Percentiles rank a stretch among this genome's conserved stretches.
phyloP scores from a whole-genome alignment of 2,113 vertebrate genomes.

The Vanacampus margaritifer region DNA sequence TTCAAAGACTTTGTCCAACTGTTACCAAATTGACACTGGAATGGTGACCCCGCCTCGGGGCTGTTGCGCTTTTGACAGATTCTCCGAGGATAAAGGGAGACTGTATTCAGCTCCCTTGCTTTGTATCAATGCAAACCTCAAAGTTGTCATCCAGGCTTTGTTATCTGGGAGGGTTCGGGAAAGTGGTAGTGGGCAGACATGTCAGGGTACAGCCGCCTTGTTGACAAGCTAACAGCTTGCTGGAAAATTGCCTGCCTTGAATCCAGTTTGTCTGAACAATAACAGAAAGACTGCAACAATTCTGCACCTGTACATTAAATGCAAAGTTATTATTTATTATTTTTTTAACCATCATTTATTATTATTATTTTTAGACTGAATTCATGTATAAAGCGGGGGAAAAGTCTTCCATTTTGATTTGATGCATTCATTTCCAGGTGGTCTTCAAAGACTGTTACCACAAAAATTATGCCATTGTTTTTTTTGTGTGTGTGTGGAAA shows the following conservation, averaged over 20 bases:
- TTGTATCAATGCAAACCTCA: constrained; percentile 4
- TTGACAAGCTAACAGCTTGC: neutral
- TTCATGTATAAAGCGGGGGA: no score
- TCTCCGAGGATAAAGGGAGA: neutral
- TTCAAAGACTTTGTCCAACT: neutral
- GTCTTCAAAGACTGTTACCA: no score
- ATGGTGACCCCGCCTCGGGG: neutral
- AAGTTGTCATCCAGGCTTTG: neutral
- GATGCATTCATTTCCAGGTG: no score
- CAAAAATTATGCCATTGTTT: no score
- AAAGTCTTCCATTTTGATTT: no score
- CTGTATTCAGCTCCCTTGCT: neutral
- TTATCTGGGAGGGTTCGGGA: neutral
- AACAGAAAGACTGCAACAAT: neutral
- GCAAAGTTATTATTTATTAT: neutral
- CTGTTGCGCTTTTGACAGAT: neutral
- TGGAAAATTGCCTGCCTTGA: neutral
- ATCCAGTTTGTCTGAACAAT: neutral
- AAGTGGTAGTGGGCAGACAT: neutral
- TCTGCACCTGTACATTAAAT: neutral
- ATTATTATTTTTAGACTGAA: no score
- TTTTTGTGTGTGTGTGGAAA: no score
- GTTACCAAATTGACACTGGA: neutral
- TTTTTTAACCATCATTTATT: neutral
- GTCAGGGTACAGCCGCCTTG: neutral